phyloP scores from a whole-genome alignment of 2,113 vertebrate species.

The Machaerirhynchus nigripectus region DNA sequence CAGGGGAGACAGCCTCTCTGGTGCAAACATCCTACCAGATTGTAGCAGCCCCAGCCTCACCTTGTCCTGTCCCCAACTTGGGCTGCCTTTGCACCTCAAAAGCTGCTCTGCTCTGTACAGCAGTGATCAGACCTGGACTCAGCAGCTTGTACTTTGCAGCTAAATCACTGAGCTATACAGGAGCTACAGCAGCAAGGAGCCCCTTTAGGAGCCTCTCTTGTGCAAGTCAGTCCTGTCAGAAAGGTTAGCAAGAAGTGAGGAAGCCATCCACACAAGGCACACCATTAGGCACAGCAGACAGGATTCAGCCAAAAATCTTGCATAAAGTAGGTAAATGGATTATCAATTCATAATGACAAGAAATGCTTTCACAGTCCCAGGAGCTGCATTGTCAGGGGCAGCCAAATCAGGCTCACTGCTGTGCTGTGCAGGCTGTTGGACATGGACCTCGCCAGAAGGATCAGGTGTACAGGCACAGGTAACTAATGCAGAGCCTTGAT shows the following conservation, averaged over 20 bases:
- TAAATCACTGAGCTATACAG: neutral
- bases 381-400: neutral
- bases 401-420: neutral
- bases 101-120: neutral
- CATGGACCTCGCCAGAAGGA: neutral
- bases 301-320: neutral
- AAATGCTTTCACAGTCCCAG: neutral
- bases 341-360: neutral
- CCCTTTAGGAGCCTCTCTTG: neutral
- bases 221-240: neutral
- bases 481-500: neutral
- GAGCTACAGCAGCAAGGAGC: neutral
- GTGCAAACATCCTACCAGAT: accelerated
- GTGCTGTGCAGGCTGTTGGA: neutral
- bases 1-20: neutral
- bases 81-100: neutral
- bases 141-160: neutral
- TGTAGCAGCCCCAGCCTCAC: neutral
- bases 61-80: neutral
- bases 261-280: neutral
- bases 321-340: neutral
- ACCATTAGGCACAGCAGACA: neutral
- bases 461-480: neutral
- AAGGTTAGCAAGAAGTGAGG: neutral
- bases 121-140: neutral